Percentiles rank a stretch among this genome's conserved stretches.
Evolutionary conservation across 2,113 vertebrate genomes (phyloP).

Genomic region (Pseudonaja textilis): DNA sequence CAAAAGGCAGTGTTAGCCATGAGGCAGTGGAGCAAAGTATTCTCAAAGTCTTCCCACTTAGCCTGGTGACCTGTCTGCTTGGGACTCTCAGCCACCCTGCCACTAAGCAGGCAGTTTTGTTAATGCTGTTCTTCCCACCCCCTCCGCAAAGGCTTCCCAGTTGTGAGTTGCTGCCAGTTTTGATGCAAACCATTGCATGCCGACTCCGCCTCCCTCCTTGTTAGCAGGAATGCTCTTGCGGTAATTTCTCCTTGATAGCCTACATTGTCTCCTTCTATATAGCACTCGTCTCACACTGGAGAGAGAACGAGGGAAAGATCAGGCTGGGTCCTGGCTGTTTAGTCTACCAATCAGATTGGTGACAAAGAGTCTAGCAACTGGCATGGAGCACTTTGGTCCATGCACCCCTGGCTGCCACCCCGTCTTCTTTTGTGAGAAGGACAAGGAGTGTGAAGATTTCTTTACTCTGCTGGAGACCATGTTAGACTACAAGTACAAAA

Average conservation of each 20-base stretch:
- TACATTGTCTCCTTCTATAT: constrained; percentile 53
- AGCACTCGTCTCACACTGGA: constrained; percentile 59
- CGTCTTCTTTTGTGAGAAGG: neutral
- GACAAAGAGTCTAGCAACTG: constrained; percentile 83
- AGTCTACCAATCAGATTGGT: constrained; percentile 93
- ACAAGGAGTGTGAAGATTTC: neutral
- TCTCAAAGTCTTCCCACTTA: neutral
- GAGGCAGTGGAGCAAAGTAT: neutral
- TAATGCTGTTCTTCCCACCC: constrained; percentile 57
- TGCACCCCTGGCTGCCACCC: neutral
- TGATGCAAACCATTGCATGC: constrained; percentile 76
- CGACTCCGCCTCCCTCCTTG: neutral
- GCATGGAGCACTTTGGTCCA: constrained; percentile 46
- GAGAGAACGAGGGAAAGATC: constrained; percentile 48
- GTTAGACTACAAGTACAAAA: neutral
- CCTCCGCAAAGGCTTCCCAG: constrained; percentile 54
- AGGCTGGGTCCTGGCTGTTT: constrained; percentile 80
- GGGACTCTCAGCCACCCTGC: neutral
- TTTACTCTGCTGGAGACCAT: neutral
- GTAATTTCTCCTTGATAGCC: constrained; percentile 60
- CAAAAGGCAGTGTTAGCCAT: neutral
- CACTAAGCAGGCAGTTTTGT: constrained; percentile 45
- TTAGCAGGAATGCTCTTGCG: constrained; percentile 57
- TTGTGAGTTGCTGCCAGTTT: constrained; percentile 71
- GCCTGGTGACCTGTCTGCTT: neutral